Evolutionary conservation across 1,140 invertebrate species (phyloP), one percentile per base, ranked within the genome.

Genomic region (Penaeus japonicus): DNA sequence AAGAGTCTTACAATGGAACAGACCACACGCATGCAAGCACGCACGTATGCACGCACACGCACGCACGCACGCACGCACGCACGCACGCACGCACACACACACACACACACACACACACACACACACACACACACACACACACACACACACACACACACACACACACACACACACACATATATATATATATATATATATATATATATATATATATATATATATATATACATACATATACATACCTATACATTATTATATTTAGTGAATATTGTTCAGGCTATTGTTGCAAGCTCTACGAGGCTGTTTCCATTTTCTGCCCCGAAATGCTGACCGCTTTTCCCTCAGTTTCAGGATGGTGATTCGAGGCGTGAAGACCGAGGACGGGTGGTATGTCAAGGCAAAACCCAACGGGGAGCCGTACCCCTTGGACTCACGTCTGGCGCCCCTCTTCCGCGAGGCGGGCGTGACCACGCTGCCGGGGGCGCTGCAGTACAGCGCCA

Each of bases 311-410:
- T n/a, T n/a, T n/a, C 47, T 39, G 65, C 62, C 35, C 17, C 7
- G 24, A 7, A 22, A 22, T 18, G 47, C 47, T 82, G 2, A 82
- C 32, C 22, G 17, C 39, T 20, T 82, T 84, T 27, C 59, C 85
- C 59, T 78, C 39, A 70, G 80, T 87, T 87, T 27, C 73, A 85
- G 79, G 84, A 90, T 90, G 89, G 57, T 65, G 70, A 83, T 88
- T 57, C 89, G 86, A 18, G 89, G 89, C 55, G 73, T 80, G 53
- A 80, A 85, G 84, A 88, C 83, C 10, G 53, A 65, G 39, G 79
- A 89, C 35, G 89, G 89, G 22, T 90, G 86, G 86, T 87, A 87
- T 30, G 88, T 89, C 81, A 90, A 90, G 84, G 87, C 90, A 2
- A 84, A 35, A 3, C 84, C 85, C 24, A 59, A 65, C 7, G 90